These are phyloP conservation scores for Ladona fulva DNA, from an alignment of 1,140 invertebrate species.

Conservation along the genomic window DNA sequence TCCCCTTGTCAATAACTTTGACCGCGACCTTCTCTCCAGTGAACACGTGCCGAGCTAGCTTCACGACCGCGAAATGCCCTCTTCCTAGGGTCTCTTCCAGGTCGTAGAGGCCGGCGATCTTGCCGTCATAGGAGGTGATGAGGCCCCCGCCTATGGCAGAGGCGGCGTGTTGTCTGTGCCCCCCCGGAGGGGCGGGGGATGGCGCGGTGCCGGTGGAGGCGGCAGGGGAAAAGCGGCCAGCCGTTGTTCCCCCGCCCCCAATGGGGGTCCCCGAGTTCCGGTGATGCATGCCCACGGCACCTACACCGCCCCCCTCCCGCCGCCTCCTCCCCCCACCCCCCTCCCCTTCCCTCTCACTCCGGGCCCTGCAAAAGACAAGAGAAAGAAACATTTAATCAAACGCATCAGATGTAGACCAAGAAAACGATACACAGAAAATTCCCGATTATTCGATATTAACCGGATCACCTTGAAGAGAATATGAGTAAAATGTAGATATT, in stretches of 20 bases:
- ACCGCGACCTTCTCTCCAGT: conserved; percentile 97
- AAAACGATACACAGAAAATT: too few relatives aligned
- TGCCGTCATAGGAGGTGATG: conserved; percentile 49
- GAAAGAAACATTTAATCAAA: too few relatives aligned
- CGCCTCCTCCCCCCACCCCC: neutral
- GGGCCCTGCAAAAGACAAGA: too few relatives aligned
- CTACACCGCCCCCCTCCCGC: neutral
- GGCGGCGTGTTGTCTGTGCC: neutral
- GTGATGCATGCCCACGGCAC: neutral
- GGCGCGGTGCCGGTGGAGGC: neutral
- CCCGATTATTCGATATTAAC: too few relatives aligned
- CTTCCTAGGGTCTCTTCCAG: conserved; percentile 87
- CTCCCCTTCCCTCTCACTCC: neutral
- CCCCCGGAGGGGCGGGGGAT: neutral
- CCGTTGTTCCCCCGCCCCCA: neutral
- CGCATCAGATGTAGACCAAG: too few relatives aligned
- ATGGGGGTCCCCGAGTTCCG: neutral
- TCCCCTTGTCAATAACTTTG: conserved; percentile 96
- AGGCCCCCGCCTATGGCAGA: neutral
- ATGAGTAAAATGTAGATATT: too few relatives aligned
- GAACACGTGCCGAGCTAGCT: conserved; percentile 96
- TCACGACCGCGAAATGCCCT: conserved; percentile 98
- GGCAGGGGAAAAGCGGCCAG: neutral
- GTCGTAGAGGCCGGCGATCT: conserved; percentile 95
- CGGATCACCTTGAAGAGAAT: too few relatives aligned